These are phyloP conservation scores for Hydropsyche tenuis DNA, from an alignment of 1,140 invertebrate genomes.

Conservation along the genomic window DNA sequence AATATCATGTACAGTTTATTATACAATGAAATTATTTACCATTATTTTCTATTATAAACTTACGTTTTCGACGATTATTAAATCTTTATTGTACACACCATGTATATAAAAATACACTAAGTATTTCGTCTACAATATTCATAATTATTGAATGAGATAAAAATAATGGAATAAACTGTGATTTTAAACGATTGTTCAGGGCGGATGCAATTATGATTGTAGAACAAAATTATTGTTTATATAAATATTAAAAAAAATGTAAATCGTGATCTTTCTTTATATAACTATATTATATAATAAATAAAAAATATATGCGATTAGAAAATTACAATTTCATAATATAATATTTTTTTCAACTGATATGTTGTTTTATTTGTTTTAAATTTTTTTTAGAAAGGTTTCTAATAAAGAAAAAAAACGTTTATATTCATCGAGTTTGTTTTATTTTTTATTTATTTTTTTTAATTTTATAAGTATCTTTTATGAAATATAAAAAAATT, in stretches of 20 bases:
- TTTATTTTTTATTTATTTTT: too few species aligned
- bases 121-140: background rate
- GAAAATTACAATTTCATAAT: constrained; percentile 50
- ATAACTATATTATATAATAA: constrained; percentile 36
- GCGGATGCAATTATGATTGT: constrained; percentile 48
- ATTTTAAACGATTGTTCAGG: constrained; percentile 49
- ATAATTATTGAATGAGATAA: constrained; percentile 1
- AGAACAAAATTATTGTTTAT: constrained; percentile 43
- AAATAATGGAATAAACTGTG: constrained; percentile 47
- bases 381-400: too few species aligned
- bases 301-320: constrained; percentile 47
- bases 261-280: constrained; percentile 47
- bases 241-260: constrained; percentile 40
- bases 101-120: background rate
- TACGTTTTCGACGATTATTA: background rate
- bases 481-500: background rate
- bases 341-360: constrained; percentile 48
- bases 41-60: constrained; percentile 7
- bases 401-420: too few species aligned
- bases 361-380: constrained; percentile 26
- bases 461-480: too few species aligned
- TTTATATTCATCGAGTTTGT: too few species aligned
- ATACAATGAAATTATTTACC: constrained; percentile 21
- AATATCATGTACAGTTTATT: constrained; percentile 12
- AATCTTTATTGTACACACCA: background rate